A percentile compares a stretch with the other conserved stretches of the same genome.
Evolutionary conservation across 2,797 vertebrate species (phyloP).

Genomic region (Arrhamphus sclerolepis): DNA sequence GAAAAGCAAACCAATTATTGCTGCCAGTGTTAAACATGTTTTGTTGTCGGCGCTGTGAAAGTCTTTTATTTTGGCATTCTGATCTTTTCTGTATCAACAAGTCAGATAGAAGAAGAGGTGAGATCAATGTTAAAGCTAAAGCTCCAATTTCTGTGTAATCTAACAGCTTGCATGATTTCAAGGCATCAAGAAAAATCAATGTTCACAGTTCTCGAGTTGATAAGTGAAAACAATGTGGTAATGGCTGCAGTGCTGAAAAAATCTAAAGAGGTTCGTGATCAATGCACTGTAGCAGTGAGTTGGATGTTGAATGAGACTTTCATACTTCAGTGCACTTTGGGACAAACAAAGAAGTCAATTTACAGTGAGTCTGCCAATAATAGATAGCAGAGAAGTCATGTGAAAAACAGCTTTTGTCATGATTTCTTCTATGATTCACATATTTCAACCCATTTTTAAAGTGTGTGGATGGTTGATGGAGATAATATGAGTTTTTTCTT

Average conservation of each 20-base stretch:
- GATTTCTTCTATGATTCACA: not conserved
- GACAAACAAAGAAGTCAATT: constrained; percentile 22
- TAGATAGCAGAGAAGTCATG: not conserved
- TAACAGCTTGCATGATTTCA: constrained; percentile 44
- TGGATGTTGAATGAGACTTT: constrained; percentile 33
- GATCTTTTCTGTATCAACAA: constrained; percentile 27
- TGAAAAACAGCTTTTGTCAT: not conserved
- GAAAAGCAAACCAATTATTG: no score
- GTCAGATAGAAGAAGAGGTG: constrained; percentile 34
- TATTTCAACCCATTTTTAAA: no score
- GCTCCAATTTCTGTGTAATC: constrained; percentile 38
- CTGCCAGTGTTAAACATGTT: no score
- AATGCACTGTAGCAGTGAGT: constrained; percentile 20
- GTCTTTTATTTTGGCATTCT: no score
- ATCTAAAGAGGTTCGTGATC: constrained; percentile 45
- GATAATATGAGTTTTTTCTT: no score
- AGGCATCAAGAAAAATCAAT: constrained; percentile 63
- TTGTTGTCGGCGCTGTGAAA: no score
- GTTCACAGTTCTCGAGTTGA: constrained; percentile 48
- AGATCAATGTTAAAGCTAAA: constrained; percentile 55
- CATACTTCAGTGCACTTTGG: constrained; percentile 23
- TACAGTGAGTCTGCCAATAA: constrained; percentile 13
- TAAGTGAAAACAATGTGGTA: constrained; percentile 60
- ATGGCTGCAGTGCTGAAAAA: constrained; percentile 43
- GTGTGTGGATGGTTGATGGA: no score